Evolutionary conservation across 30 jellyfish, hydroid and myxozoan genomes (phyloP).

Genomic region (Aurelia sp.): DNA sequence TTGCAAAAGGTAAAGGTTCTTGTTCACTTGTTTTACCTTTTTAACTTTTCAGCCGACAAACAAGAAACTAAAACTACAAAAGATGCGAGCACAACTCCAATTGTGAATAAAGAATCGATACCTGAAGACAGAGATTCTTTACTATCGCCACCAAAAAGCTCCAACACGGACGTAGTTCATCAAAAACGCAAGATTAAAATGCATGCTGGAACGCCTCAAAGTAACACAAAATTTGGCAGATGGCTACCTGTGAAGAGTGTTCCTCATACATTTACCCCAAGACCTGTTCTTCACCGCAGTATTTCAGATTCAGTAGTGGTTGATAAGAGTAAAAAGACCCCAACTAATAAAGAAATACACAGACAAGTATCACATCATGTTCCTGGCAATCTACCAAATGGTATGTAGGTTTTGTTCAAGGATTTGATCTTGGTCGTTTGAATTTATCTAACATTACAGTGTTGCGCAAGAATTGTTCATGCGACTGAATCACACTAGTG

Average conservation of each 20-base stretch:
- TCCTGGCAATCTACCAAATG: too few relatives aligned
- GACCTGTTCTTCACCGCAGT: constrained; percentile 53
- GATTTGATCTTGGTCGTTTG: too few relatives aligned
- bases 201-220: constrained; percentile 13
- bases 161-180: constrained; percentile 27
- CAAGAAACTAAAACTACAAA: not conserved
- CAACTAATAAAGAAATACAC: constrained; percentile 7
- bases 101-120: not conserved
- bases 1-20: too few relatives aligned
- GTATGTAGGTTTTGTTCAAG: too few relatives aligned
- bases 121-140: not conserved
- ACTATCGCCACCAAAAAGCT: constrained; percentile 50
- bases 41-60: too few relatives aligned
- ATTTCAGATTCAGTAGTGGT: constrained; percentile 41
- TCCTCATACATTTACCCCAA: constrained; percentile 32
- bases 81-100: not conserved
- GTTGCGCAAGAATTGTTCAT: too few relatives aligned
- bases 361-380: constrained; percentile 23
- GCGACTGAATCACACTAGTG: too few relatives aligned
- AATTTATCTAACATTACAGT: too few relatives aligned
- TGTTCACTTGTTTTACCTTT: too few relatives aligned
- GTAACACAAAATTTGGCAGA: constrained; percentile 47
- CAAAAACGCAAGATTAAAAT: constrained; percentile 34
- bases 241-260: constrained; percentile 49
- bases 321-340: constrained; percentile 5